Percentiles rank a stretch among this genome's conserved stretches.
These are phyloP conservation scores for Tupaia tana DNA, from an alignment of 2,113 vertebrate species.

Conservation along the genomic window DNA sequence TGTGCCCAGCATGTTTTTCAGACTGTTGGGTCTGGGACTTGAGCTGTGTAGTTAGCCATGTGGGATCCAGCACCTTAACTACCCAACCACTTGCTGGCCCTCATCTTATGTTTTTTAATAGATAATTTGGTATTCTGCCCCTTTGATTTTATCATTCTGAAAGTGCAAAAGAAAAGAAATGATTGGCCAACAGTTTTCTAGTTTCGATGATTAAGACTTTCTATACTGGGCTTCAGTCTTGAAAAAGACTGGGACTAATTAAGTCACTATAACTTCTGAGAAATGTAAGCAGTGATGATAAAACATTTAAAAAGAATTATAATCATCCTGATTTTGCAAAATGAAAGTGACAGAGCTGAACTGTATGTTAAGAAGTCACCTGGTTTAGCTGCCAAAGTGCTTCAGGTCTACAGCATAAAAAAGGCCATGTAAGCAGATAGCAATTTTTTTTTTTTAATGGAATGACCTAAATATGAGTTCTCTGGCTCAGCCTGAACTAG, in stretches of 20 bases:
- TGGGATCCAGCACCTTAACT: too few species aligned
- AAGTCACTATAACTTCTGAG: background rate
- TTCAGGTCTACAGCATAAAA: conserved; percentile 31
- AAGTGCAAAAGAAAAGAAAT: background rate
- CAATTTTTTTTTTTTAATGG: background rate
- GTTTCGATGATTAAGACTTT: background rate
- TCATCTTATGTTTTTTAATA: too few species aligned
- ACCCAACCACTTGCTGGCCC: too few species aligned
- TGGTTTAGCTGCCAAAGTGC: background rate
- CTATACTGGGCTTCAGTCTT: background rate
- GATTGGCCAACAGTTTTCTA: background rate
- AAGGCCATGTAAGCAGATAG: conserved; percentile 41
- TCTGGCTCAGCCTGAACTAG: background rate
- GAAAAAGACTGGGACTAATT: background rate
- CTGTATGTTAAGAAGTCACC: background rate
- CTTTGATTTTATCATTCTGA: conserved; percentile 3
- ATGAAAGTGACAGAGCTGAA: conserved; percentile 30
- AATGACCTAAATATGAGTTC: conserved; percentile 57
- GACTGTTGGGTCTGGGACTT: too few species aligned
- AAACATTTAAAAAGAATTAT: conserved; percentile 13
- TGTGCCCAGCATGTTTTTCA: too few species aligned
- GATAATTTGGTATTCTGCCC: background rate
- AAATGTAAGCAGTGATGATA: conserved; percentile 10
- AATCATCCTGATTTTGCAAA: conserved; percentile 34
- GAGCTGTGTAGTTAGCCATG: too few species aligned